Conservation (phyloP, 2,113 vertebrate genomes). For the Istiophorus platypterus region DNA sequence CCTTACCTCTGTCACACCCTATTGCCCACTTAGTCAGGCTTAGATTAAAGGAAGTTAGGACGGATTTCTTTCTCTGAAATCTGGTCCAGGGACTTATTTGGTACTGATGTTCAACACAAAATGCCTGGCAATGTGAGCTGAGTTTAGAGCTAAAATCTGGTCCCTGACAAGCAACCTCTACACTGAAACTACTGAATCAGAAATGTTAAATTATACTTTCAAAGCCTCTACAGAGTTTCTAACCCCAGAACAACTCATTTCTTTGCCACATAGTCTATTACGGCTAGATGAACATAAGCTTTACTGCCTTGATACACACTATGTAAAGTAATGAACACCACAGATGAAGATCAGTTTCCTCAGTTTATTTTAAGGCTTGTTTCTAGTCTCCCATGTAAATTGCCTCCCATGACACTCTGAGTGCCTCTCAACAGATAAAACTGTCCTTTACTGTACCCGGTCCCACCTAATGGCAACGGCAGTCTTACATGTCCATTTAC, state of each 20-base stretch:
- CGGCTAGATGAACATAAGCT: neutral
- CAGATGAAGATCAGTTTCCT: neutral
- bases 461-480: neutral
- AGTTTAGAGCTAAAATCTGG: neutral
- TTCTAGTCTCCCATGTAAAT: neutral
- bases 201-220: neutral
- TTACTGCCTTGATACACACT: neutral
- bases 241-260: neutral
- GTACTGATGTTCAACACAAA: neutral
- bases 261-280: neutral
- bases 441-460: neutral
- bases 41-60: neutral
- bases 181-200: no score
- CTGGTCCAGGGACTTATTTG: neutral
- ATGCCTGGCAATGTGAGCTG: neutral
- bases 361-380: conserved; percentile 4
- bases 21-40: neutral
- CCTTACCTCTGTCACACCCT: conserved; percentile 14
- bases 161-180: neutral
- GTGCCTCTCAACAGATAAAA: neutral
- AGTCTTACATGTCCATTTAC: neutral
- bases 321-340: neutral
- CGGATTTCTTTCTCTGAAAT: neutral
- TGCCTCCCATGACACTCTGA: neutral
- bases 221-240: neutral